Evolutionary conservation across 2,113 vertebrate species (phyloP).

Genomic region (Ranitomeya imitator): DNA sequence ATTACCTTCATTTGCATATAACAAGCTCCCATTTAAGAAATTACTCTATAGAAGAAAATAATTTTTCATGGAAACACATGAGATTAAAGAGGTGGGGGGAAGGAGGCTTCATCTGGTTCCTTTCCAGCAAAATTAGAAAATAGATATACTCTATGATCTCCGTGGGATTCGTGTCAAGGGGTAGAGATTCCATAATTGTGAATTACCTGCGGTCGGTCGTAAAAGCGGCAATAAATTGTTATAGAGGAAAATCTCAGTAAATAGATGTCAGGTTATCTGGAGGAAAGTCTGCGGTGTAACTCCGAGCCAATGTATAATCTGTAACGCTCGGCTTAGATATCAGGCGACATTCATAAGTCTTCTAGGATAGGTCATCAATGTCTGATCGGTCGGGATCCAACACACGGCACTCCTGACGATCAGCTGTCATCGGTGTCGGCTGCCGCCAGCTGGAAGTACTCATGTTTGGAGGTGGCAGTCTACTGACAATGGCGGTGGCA

Average conservation of each 20-base stretch:
- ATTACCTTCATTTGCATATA: constrained; percentile 45
- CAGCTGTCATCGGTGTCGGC: too few relatives aligned
- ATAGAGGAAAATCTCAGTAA: background rate
- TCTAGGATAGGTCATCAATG: too few relatives aligned
- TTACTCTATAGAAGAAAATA: constrained; percentile 37
- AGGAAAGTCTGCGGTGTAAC: background rate
- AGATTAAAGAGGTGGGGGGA: background rate
- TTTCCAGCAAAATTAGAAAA: constrained; percentile 1
- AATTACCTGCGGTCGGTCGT: background rate
- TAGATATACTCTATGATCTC: background rate
- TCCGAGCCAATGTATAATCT: background rate
- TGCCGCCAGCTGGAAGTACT: too few relatives aligned
- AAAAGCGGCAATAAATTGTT: constrained; percentile 10
- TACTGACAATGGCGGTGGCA: too few relatives aligned
- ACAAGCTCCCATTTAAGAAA: constrained; percentile 50
- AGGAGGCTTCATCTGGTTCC: constrained; percentile 6
- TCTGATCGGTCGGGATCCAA: too few relatives aligned
- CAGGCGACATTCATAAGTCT: background rate
- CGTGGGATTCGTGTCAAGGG: background rate
- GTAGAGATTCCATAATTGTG: constrained; percentile 1
- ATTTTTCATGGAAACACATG: constrained; percentile 27
- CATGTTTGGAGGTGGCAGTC: too few relatives aligned
- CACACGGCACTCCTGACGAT: too few relatives aligned
- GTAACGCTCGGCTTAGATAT: background rate
- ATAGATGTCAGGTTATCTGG: background rate